phyloP scores from a whole-genome alignment of 2,113 vertebrate genomes.

The Paramormyrops kingsleyae region DNA sequence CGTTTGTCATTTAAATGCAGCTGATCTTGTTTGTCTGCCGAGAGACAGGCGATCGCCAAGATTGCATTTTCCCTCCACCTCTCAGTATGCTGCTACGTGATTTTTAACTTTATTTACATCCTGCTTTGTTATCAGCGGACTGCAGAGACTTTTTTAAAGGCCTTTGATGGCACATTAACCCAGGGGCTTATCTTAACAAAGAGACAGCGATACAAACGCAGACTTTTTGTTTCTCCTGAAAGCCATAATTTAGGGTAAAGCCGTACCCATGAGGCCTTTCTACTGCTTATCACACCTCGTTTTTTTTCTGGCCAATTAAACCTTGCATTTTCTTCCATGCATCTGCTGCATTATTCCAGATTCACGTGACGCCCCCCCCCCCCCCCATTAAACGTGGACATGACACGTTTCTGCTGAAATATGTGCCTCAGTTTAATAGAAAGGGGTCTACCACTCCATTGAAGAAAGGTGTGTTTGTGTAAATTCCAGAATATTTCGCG shows the following conservation, averaged over 20 bases:
- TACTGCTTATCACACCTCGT: slow-evolving; percentile 13
- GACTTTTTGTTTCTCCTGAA: slow-evolving; percentile 22
- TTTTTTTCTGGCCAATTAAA: slow-evolving; percentile 26
- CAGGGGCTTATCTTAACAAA: slow-evolving; percentile 31
- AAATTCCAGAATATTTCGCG: background rate
- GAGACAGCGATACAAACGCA: slow-evolving; percentile 31
- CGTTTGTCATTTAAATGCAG: background rate
- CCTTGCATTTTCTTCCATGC: slow-evolving; percentile 4
- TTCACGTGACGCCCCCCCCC: background rate
- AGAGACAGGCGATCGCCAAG: background rate
- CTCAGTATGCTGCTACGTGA: slow-evolving; percentile 8
- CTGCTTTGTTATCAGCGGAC: slow-evolving; percentile 35
- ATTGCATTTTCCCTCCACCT: background rate
- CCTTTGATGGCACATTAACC: slow-evolving; percentile 33
- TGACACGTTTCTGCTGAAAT: slow-evolving; percentile 4
- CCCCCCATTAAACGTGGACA: slow-evolving; percentile 10
- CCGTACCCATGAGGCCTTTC: slow-evolving; percentile 27
- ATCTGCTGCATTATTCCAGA: slow-evolving; percentile 13
- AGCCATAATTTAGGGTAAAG: slow-evolving; percentile 37
- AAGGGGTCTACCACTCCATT: background rate
- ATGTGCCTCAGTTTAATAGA: background rate
- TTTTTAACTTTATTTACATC: slow-evolving; percentile 35
- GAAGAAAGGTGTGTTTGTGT: slow-evolving; percentile 14
- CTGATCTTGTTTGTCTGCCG: background rate
- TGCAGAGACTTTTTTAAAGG: slow-evolving; percentile 35